phyloP scores from a whole-genome alignment of 2,113 vertebrate species.

The Cebidichthys violaceus region DNA sequence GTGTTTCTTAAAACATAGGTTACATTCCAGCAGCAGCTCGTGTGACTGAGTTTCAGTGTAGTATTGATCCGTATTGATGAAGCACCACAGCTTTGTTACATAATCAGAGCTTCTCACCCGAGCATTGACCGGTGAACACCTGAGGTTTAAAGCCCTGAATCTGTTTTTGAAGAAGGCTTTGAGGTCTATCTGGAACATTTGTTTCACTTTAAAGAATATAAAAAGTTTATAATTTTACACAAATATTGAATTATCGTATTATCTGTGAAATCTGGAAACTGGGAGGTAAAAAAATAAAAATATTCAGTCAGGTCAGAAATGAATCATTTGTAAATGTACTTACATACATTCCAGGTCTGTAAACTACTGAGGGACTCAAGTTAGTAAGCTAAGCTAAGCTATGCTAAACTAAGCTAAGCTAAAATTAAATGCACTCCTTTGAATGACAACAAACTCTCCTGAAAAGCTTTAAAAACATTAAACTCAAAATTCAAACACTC shows the following conservation, averaged over 20 bases:
- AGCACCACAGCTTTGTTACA: slow-evolving; percentile 1
- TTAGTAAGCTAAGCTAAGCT: neutral
- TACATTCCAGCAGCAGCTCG: neutral
- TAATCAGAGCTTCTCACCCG: too few relatives aligned
- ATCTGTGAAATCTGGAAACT: too few relatives aligned
- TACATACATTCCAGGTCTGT: neutral
- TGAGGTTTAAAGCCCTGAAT: neutral
- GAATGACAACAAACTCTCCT: neutral
- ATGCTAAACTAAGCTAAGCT: neutral
- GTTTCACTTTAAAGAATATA: neutral
- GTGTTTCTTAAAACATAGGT: too few relatives aligned
- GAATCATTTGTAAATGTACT: neutral
- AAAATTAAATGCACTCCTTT: neutral
- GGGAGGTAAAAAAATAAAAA: neutral
- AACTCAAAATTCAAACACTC: neutral
- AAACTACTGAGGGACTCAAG: neutral
- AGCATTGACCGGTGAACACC: neutral
- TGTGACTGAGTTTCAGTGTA: slow-evolving; percentile 8
- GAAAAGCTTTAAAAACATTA: neutral
- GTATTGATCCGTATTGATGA: slow-evolving; percentile 38
- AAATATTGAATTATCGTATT: too few relatives aligned
- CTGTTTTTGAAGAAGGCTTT: neutral
- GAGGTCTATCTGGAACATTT: too few relatives aligned
- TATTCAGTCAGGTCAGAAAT: neutral
- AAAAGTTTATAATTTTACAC: neutral